Base-by-base conservation (phyloP, 2,113 vertebrate genomes). In the Garra rufa region DNA sequence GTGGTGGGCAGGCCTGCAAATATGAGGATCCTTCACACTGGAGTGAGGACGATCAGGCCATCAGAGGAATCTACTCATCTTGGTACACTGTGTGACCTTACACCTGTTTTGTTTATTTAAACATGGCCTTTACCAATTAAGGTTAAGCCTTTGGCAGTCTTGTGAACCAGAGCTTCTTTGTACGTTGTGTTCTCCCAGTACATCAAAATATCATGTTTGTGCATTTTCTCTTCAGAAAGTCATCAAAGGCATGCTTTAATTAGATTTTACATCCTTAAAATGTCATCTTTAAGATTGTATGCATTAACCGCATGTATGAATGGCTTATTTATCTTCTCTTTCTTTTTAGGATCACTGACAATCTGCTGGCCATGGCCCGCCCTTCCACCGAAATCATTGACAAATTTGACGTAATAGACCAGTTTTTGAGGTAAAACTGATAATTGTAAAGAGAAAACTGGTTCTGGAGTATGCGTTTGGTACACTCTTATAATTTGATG, bases 11-110 rank as follows among this genome's bases (percentile, higher is more conserved):
- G 52, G 96, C 97, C 0, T 99, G 98, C 94, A 99, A 99, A 92
- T 99, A 99, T 0, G 98, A 99, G 90, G 99, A 99, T 77, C 97
- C 98, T 0, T 90, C 94, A 7, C 96, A 97, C 79, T 99, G 98
- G 98, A 96, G 95, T 0, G 93, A 96, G 41, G 93, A 96, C 80
- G 95, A 98, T 24, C 97, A 99, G 90, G 98, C 96, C 76, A 85
- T 99, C 69, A 96, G 94, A 86, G 98, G 98, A 9, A 92, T 99
- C 76, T 99, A 98, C 90, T 99, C 98, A 0, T 99, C 98, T 73
- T 99, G 98, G 98, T 99, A 91, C 89, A 91, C 34, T 14, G 15
- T 26, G 19, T 46, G 44, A 15, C 28, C 24, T 46, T 28, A 46
- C 48, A 19, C 21, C 19, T 24, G 11, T 26, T 24, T 17, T 24